Conservation (phyloP, 1,140 invertebrate species). For the Drosophila ogumai region DNA sequence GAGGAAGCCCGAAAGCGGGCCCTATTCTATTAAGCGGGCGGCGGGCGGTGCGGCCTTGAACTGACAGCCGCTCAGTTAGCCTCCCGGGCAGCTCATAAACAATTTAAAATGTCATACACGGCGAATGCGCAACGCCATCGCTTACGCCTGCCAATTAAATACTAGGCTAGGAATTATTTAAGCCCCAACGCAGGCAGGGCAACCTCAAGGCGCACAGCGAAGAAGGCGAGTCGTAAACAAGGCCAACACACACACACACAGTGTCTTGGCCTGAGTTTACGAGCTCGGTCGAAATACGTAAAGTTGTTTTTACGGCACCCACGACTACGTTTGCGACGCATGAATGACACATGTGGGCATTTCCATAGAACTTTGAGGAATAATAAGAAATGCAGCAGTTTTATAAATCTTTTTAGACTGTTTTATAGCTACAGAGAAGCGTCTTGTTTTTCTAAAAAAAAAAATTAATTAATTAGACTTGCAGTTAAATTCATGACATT, state of each 20-base stretch:
- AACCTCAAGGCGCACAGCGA: slow-evolving; percentile 39
- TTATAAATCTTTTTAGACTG: neutral
- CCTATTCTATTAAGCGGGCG: slow-evolving; percentile 59
- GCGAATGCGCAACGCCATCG: slow-evolving; percentile 67
- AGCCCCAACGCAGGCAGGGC: slow-evolving; percentile 8
- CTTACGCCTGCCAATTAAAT: slow-evolving; percentile 68
- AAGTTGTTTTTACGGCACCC: slow-evolving; percentile 81
- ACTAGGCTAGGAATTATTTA: slow-evolving; percentile 64
- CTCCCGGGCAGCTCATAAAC: slow-evolving; percentile 69
- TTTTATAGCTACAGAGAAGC: neutral
- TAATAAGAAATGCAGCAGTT: neutral
- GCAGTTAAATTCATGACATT: too few relatives aligned
- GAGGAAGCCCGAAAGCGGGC: slow-evolving; percentile 1
- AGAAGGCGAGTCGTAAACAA: slow-evolving; percentile 75
- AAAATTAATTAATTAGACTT: too few relatives aligned
- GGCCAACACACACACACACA: slow-evolving; percentile 42
- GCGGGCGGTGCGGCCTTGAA: slow-evolving; percentile 26
- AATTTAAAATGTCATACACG: slow-evolving; percentile 81
- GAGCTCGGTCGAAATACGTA: slow-evolving; percentile 62
- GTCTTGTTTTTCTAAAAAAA: neutral
- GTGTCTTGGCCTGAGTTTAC: slow-evolving; percentile 62
- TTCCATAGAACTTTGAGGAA: slow-evolving; percentile 9
- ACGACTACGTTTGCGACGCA: slow-evolving; percentile 58
- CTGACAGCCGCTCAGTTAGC: slow-evolving; percentile 39
- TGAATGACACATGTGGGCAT: slow-evolving; percentile 66